Percentiles rank a stretch among this genome's conserved stretches.
Conservation (phyloP, 2,888 invertebrate species). For the Chaitophorus viminalis region DNA sequence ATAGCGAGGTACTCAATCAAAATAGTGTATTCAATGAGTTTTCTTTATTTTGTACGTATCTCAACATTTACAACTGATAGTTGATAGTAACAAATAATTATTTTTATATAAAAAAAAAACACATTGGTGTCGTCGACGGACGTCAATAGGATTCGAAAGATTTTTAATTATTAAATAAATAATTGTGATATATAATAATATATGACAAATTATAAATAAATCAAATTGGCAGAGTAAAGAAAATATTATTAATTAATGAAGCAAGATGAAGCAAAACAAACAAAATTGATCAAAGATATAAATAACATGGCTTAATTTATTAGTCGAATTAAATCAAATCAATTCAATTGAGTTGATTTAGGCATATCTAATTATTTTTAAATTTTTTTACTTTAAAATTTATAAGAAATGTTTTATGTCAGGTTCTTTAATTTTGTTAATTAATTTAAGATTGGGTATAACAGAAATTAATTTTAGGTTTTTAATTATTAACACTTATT, state of each 20-base stretch:
- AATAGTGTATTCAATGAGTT: no score
- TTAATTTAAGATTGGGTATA: no score
- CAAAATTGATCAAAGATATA: not conserved
- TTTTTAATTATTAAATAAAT: not conserved
- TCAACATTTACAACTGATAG: no score
- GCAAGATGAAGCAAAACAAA: not conserved
- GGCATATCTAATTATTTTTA: not conserved
- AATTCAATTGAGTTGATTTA: not conserved
- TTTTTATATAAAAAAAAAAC: no score
- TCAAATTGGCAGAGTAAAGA: conserved; percentile 51
- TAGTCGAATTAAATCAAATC: not conserved
- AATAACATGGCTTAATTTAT: not conserved
- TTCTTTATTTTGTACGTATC: not conserved
- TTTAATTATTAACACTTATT: no score
- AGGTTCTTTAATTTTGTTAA: no score
- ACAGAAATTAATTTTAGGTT: no score
- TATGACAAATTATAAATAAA: not conserved
- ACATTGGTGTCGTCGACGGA: conserved; percentile 32
- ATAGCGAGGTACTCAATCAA: not conserved
- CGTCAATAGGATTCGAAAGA: conserved; percentile 31
- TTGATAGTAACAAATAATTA: no score
- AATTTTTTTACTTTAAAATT: not conserved
- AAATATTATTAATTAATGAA: not conserved
- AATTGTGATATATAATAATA: not conserved
- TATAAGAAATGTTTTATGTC: not conserved